These are phyloP conservation scores for Nasua narica DNA, from an alignment of 2,797 vertebrate species.

Conservation along the genomic window DNA sequence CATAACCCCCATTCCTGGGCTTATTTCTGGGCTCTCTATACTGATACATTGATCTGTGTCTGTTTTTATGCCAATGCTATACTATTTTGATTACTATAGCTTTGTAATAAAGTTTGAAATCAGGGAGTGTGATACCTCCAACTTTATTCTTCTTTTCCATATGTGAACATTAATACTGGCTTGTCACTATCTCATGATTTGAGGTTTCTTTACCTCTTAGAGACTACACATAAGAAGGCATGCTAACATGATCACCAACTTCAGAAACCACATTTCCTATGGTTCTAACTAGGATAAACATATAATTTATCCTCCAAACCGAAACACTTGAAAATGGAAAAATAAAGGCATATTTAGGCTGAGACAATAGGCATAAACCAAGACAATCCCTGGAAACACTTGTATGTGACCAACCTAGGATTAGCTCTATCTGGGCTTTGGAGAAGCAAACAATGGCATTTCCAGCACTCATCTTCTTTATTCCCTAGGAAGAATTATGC, in stretches of 20 bases:
- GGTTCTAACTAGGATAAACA: background rate
- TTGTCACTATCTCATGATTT: background rate
- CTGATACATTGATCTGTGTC: background rate
- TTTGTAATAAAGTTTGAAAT: background rate
- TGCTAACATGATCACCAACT: background rate
- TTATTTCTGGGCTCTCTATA: background rate
- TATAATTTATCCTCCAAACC: background rate
- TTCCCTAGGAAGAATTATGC: background rate
- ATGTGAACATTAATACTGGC: background rate
- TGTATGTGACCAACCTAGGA: too few relatives aligned
- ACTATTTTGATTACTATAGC: background rate
- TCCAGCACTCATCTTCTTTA: background rate
- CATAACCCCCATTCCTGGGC: background rate
- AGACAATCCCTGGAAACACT: background rate
- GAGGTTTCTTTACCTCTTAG: background rate
- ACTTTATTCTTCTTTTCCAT: background rate
- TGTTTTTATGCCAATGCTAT: background rate
- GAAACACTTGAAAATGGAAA: background rate
- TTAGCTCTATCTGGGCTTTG: background rate
- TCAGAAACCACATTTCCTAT: background rate
- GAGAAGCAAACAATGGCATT: background rate
- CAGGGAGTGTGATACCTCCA: background rate
- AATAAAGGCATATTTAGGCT: background rate
- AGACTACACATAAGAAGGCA: background rate
- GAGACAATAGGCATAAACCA: background rate